Conservation (phyloP, 1,140 invertebrate species). For the Diorhabda elongata region DNA sequence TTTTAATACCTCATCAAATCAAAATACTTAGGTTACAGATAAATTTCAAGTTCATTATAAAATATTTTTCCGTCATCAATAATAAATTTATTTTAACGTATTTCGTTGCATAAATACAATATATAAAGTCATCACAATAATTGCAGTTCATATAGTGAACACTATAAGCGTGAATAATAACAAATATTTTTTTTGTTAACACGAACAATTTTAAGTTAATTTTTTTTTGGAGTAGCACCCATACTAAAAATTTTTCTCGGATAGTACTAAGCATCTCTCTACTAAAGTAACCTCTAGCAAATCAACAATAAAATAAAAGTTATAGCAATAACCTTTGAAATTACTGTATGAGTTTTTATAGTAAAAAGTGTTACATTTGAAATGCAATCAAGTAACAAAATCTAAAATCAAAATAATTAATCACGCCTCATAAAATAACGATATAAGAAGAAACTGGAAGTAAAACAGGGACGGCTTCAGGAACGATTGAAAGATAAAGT, state of each 20-base stretch:
- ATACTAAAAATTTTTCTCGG: conserved; percentile 35
- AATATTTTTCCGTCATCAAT: conserved; percentile 17
- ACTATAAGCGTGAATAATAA: conserved; percentile 46
- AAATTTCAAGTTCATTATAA: no score
- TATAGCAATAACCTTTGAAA: neutral
- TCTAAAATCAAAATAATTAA: no score
- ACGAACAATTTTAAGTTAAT: conserved; percentile 31
- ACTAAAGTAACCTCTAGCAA: neutral
- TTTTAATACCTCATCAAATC: no score
- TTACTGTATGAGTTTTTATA: neutral
- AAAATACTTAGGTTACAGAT: no score
- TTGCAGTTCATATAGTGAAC: conserved; percentile 48
- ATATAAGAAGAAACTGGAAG: no score
- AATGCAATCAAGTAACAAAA: neutral
- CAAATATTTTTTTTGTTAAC: conserved; percentile 35
- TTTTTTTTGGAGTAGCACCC: conserved; percentile 35
- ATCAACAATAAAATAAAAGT: neutral
- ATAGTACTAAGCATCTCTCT: conserved; percentile 2
- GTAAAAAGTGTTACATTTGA: neutral
- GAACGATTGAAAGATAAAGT: no score
- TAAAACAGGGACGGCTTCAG: no score
- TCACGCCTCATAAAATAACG: no score
- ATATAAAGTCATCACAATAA: conserved; percentile 46
- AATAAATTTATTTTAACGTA: conserved; percentile 35
- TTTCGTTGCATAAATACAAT: conserved; percentile 46